phyloP scores from a whole-genome alignment of 2,888 invertebrate genomes.

The Scaptomyza polygonia region DNA sequence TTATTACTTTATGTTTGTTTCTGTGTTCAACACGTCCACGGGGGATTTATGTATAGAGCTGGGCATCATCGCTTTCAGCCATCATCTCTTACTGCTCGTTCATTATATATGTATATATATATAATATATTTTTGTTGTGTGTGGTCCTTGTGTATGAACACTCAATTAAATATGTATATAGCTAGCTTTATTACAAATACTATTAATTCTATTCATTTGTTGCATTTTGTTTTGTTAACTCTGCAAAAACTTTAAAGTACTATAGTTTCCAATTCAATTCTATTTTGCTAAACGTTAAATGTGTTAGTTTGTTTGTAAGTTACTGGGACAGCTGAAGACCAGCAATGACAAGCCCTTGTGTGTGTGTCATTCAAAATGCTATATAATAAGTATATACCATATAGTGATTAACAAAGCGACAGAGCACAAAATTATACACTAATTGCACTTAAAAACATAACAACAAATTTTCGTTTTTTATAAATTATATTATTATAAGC shows the following conservation, averaged over 20 bases:
- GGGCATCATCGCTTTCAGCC: neutral
- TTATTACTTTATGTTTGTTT: slow-evolving; percentile 2
- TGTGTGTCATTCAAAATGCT: slow-evolving; percentile 17
- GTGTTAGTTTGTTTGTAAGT: slow-evolving; percentile 15
- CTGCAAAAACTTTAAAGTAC: slow-evolving; percentile 29
- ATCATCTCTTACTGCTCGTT: neutral
- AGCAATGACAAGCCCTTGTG: slow-evolving; percentile 29
- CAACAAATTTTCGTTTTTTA: slow-evolving; percentile 54
- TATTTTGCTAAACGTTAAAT: slow-evolving; percentile 31
- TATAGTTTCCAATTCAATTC: slow-evolving; percentile 31
- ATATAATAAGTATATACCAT: slow-evolving; percentile 7
- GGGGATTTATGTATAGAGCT: slow-evolving; percentile 17
- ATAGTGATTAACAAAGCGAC: slow-evolving; percentile 19
- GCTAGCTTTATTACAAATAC: slow-evolving; percentile 52
- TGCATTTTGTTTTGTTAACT: slow-evolving; percentile 38
- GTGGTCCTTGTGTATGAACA: slow-evolving; percentile 38
- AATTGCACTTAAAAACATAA: slow-evolving; percentile 71
- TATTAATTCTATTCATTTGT: slow-evolving; percentile 46
- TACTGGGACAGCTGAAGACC: slow-evolving; percentile 22
- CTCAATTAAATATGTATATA: slow-evolving; percentile 44
- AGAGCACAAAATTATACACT: slow-evolving; percentile 50
- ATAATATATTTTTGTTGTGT: slow-evolving; percentile 10
- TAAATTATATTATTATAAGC: slow-evolving; percentile 27
- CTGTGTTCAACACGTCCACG: slow-evolving; percentile 30
- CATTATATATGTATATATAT: neutral